Evolutionary conservation across 2,113 vertebrate genomes (phyloP).

Genomic region (Rhinopomastus cyanomelas): DNA sequence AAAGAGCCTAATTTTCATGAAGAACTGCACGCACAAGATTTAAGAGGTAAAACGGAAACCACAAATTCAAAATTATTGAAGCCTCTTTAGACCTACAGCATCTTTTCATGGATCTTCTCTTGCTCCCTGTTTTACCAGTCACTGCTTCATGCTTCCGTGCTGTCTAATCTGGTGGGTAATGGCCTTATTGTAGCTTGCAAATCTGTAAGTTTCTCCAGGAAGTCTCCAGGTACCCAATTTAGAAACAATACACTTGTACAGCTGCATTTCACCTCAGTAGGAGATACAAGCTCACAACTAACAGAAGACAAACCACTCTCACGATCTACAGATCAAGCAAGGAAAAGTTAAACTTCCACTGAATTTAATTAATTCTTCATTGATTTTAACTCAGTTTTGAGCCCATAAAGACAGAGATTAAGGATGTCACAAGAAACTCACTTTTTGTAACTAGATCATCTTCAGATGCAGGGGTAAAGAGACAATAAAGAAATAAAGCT

Average conservation of each 20-base stretch:
- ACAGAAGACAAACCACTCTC: not conserved
- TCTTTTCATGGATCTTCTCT: not conserved
- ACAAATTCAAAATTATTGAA: not conserved
- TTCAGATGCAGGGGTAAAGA: not conserved
- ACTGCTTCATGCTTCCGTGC: not conserved
- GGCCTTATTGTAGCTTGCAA: not conserved
- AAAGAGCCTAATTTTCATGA: not conserved
- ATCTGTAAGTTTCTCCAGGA: not conserved
- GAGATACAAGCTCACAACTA: not conserved
- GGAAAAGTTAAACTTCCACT: not conserved
- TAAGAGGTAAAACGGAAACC: not conserved
- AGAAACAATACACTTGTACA: not conserved
- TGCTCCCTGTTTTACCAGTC: not conserved
- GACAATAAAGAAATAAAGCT: not conserved
- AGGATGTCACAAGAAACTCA: not conserved
- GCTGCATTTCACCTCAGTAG: not conserved
- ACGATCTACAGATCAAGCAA: not conserved
- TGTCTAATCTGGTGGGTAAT: not conserved
- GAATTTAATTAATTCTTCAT: not conserved
- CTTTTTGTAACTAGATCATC: not conserved
- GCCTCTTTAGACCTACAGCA: not conserved
- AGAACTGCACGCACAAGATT: not conserved
- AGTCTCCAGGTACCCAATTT: not conserved
- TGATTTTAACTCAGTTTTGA: not conserved
- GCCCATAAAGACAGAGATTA: not conserved